Percentiles rank a stretch among this genome's conserved stretches.
Evolutionary conservation across 2,888 invertebrate genomes (phyloP).

Genomic region (Cenopis cana): DNA sequence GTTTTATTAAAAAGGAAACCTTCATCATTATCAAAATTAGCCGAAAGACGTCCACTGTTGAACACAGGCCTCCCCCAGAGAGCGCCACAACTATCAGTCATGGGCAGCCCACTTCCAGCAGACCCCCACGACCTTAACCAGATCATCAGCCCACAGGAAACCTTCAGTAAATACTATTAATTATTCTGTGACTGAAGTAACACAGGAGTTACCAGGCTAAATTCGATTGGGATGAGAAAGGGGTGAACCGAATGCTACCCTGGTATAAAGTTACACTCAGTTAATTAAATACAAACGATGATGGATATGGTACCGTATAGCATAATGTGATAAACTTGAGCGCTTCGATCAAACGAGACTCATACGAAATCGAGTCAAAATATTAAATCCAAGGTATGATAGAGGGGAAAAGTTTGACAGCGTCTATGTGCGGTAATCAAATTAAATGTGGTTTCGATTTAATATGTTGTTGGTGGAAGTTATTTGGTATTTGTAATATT

Average conservation of each 20-base stretch:
- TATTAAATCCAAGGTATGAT: slow-evolving; percentile 29
- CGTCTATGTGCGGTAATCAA: background rate
- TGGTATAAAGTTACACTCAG: slow-evolving; percentile 10
- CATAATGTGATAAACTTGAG: slow-evolving; percentile 25
- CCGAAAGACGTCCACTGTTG: too few relatives aligned
- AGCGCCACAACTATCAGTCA: too few relatives aligned
- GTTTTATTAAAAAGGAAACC: too few relatives aligned
- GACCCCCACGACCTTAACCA: too few relatives aligned
- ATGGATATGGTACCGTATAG: slow-evolving; percentile 29
- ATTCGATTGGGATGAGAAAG: background rate
- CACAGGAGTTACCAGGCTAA: too few relatives aligned
- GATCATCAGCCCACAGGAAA: too few relatives aligned
- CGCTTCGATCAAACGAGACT: slow-evolving; percentile 31
- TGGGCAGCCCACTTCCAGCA: too few relatives aligned
- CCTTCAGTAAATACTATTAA: too few relatives aligned
- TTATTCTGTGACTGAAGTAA: too few relatives aligned
- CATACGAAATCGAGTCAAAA: slow-evolving; percentile 28
- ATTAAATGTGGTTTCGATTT: background rate
- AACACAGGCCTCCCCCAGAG: too few relatives aligned
- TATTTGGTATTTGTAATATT: background rate
- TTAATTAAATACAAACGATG: slow-evolving; percentile 36
- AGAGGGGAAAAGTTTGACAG: slow-evolving; percentile 37
- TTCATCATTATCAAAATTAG: too few relatives aligned
- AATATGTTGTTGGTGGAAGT: background rate
- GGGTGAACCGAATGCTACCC: background rate